phyloP scores from a whole-genome alignment of 2,888 invertebrate genomes.

The Opisthograptis luteolata region DNA sequence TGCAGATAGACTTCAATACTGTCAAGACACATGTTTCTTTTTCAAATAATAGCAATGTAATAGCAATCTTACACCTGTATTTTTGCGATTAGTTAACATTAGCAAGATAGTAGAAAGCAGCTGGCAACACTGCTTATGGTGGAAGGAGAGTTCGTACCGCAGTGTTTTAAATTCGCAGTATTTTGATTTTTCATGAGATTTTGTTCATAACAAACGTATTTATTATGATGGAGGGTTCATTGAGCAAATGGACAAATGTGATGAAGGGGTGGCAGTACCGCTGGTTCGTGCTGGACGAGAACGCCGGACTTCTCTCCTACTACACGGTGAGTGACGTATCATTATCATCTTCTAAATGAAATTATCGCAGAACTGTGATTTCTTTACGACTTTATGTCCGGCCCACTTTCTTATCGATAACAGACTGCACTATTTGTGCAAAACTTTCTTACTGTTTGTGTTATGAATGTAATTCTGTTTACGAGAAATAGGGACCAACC shows the following conservation, averaged over 20 bases:
- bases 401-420: slow-evolving; percentile 44
- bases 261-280: slow-evolving; percentile 99
- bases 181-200: slow-evolving; percentile 46
- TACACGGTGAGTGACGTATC: slow-evolving; percentile 93
- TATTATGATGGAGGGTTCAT: slow-evolving; percentile 94
- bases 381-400: slow-evolving; percentile 37
- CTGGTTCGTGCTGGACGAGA: slow-evolving; percentile 99
- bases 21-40: no score
- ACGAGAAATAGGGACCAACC: not conserved
- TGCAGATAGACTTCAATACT: no score
- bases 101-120: no score
- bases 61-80: no score
- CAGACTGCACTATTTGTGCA: slow-evolving; percentile 15
- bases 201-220: slow-evolving; percentile 43
- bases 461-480: not conserved
- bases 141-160: slow-evolving; percentile 56
- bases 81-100: no score
- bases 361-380: slow-evolving; percentile 26
- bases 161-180: slow-evolving; percentile 69
- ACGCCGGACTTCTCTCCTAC: slow-evolving; percentile 97
- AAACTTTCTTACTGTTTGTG: slow-evolving; percentile 7
- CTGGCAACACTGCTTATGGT: no score
- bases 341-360: slow-evolving; percentile 23
- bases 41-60: no score
- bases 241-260: slow-evolving; percentile 99